Conservation (phyloP, 2,888 invertebrate species). For the Yponomeuta plumbellus region DNA sequence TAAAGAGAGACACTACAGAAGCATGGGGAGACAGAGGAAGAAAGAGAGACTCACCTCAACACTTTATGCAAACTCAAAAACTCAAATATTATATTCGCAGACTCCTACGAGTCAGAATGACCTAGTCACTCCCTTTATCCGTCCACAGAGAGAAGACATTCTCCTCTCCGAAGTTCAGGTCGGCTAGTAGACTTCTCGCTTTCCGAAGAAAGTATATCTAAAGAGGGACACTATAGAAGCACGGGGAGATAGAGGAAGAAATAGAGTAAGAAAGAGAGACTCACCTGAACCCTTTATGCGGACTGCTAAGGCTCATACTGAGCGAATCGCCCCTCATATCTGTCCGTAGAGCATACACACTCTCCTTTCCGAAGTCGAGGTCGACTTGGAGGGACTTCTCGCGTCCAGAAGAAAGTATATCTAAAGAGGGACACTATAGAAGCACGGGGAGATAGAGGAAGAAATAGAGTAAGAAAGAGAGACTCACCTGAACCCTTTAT, state of each 20-base stretch:
- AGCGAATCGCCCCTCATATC: constrained; percentile 46
- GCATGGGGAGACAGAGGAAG: too few species aligned
- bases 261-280: constrained; percentile 8
- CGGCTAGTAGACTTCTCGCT: constrained; percentile 37
- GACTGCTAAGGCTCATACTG: constrained; percentile 52
- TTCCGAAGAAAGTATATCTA: too few species aligned
- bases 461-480: constrained; percentile 12
- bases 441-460: neutral
- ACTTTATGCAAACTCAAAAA: too few species aligned
- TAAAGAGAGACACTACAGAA: too few species aligned
- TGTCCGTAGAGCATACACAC: constrained; percentile 55
- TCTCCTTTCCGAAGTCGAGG: constrained; percentile 38
- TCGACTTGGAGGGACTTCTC: constrained; percentile 45
- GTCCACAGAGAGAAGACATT: constrained; percentile 56
- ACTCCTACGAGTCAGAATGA: constrained; percentile 51
- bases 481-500: constrained; percentile 52
- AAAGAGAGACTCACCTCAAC: constrained; percentile 46
- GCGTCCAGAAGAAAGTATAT: constrained; percentile 21
- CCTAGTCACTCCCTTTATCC: constrained; percentile 42
- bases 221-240: too few species aligned
- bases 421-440: neutral
- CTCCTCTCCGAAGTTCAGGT: constrained; percentile 41
- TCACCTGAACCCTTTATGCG: constrained; percentile 58
- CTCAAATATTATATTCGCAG: too few species aligned
- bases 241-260: constrained; percentile 15